Evolutionary conservation across 2,113 vertebrate species (phyloP).

Genomic region (Tetrao urogallus): DNA sequence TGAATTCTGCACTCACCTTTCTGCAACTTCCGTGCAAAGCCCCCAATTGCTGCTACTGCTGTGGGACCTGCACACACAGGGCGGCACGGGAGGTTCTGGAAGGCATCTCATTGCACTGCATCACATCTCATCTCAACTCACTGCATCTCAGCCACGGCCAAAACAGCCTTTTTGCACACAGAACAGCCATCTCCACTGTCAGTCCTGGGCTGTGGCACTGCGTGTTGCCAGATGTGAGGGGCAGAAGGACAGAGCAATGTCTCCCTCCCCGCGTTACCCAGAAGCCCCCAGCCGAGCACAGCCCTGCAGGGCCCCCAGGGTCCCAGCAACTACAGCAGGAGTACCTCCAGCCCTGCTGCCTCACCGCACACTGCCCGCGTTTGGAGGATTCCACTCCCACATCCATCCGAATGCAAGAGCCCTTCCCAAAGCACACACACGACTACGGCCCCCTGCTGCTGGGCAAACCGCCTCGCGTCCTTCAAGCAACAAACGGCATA

Average conservation of each 20-base stretch:
- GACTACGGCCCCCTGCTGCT: not conserved
- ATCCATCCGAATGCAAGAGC: not conserved
- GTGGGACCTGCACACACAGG: rapidly evolving
- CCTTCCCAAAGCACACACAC: not conserved
- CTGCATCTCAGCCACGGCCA: not conserved
- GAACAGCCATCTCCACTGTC: not conserved
- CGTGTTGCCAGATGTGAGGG: rapidly evolving
- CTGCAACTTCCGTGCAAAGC: not conserved
- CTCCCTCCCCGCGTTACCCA: rapidly evolving
- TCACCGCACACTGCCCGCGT: rapidly evolving
- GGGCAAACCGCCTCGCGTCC: rapidly evolving
- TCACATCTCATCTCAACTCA: not conserved
- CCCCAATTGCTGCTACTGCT: not conserved
- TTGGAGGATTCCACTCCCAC: not conserved
- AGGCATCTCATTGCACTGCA: not conserved
- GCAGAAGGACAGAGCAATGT: not conserved
- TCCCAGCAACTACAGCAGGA: rapidly evolving
- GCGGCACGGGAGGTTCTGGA: rapidly evolving
- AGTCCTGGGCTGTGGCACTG: not conserved
- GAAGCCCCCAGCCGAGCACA: not conserved
- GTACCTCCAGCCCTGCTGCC: not conserved
- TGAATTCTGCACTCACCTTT: not conserved
- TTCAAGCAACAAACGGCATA: rapidly evolving
- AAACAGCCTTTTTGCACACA: not conserved
- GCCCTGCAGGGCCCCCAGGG: not conserved